Evolutionary conservation across 1,140 invertebrate genomes (phyloP).

Genomic region (Eufriesea mexicana): DNA sequence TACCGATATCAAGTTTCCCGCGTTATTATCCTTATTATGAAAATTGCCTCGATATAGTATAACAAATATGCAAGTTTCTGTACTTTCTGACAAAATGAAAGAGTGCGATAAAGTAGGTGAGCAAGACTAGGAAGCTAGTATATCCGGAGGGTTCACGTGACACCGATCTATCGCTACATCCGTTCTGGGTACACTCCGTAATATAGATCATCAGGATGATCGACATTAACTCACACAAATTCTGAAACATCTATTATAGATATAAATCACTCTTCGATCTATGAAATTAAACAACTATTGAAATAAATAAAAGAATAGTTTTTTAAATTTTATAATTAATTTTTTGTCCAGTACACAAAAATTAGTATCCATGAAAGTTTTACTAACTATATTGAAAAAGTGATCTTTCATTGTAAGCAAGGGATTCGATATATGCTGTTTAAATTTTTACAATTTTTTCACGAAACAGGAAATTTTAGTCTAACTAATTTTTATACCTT

Average conservation of each 20-base stretch:
- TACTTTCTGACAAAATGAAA: conserved; percentile 69
- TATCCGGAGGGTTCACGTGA: conserved; percentile 79
- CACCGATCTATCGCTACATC: conserved; percentile 77
- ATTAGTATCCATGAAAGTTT: background rate
- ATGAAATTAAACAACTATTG: background rate
- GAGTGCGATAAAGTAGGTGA: conserved; percentile 75
- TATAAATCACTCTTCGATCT: background rate
- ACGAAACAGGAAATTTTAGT: conserved; percentile 21
- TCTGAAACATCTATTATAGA: conserved; percentile 28
- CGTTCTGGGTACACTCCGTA: conserved; percentile 71
- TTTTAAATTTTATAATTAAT: background rate
- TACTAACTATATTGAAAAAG: background rate
- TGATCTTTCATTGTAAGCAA: background rate
- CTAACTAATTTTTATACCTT: conserved; percentile 39
- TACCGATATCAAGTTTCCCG: background rate
- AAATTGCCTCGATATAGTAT: too few relatives aligned
- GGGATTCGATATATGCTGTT: too few relatives aligned
- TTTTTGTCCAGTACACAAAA: background rate
- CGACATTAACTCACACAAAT: conserved; percentile 56
- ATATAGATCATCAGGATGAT: conserved; percentile 69
- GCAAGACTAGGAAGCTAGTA: conserved; percentile 78
- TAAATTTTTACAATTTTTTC: background rate
- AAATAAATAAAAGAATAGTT: background rate
- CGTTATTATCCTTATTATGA: background rate
- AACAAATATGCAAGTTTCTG: conserved; percentile 42